Conservation (phyloP, 2,888 invertebrate genomes). For the Apodemia duryi region DNA sequence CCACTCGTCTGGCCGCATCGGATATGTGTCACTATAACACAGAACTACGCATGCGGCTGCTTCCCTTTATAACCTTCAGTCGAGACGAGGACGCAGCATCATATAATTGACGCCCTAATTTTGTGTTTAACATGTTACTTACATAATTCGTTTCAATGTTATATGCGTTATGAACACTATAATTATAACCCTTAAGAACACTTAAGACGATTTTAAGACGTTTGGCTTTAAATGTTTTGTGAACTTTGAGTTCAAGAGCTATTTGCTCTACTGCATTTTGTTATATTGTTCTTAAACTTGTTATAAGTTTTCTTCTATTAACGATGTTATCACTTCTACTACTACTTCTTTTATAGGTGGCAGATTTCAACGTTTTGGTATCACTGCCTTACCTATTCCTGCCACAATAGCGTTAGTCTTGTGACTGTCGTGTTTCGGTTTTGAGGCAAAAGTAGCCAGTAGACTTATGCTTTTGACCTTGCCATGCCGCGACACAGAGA, state of each 20-base stretch:
- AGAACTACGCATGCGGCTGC: constrained; percentile 63
- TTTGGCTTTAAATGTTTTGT: not conserved
- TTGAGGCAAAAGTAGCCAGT: too few species aligned
- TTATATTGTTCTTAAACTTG: too few species aligned
- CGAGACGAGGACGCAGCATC: constrained; percentile 41
- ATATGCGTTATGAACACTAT: not conserved
- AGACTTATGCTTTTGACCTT: too few species aligned
- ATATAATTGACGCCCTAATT: constrained; percentile 36
- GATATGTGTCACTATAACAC: constrained; percentile 75
- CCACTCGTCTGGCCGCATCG: constrained; percentile 53
- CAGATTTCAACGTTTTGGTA: too few species aligned
- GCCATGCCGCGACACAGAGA: too few species aligned
- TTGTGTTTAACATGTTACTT: constrained; percentile 23
- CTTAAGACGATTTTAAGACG: not conserved
- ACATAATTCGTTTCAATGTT: constrained; percentile 13
- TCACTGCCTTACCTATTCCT: too few species aligned
- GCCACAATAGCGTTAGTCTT: too few species aligned
- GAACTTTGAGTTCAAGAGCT: not conserved
- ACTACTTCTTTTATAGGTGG: too few species aligned
- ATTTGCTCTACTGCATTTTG: too few species aligned
- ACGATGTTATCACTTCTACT: too few species aligned
- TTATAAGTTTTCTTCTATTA: too few species aligned
- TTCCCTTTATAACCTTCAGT: constrained; percentile 47
- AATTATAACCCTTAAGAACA: constrained; percentile 3
- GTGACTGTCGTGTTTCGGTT: too few species aligned